Evolutionary conservation across 2,888 invertebrate species (phyloP).

Genomic region (Drosophila borealis): DNA sequence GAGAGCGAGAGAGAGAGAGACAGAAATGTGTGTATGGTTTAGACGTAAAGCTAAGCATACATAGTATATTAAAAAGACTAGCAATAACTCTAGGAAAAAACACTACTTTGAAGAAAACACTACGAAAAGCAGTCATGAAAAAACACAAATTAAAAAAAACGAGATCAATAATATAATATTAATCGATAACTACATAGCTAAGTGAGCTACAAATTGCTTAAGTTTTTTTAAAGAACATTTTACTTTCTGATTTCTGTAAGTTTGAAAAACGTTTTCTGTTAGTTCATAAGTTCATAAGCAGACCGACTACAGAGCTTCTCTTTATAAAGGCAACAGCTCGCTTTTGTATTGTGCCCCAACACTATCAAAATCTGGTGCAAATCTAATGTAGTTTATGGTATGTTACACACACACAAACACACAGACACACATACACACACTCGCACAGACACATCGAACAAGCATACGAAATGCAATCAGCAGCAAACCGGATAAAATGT

Average conservation of each 20-base stretch:
- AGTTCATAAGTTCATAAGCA: background rate
- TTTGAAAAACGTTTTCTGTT: background rate
- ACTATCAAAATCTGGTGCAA: slow-evolving; percentile 7
- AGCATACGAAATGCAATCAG: slow-evolving; percentile 32
- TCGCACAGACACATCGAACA: background rate
- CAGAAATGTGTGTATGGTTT: slow-evolving; percentile 1
- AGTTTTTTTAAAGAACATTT: background rate
- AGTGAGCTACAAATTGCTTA: slow-evolving; percentile 7
- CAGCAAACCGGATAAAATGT: slow-evolving; percentile 11
- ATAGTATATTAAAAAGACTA: slow-evolving; percentile 9
- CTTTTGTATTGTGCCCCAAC: too few species aligned
- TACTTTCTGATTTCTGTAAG: background rate
- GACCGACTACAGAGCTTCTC: slow-evolving; percentile 17
- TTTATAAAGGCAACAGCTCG: slow-evolving; percentile 2
- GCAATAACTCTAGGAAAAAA: slow-evolving; percentile 4
- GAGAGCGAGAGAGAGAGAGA: background rate
- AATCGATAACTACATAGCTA: slow-evolving; percentile 14
- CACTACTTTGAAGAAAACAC: background rate
- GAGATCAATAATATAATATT: slow-evolving; percentile 1
- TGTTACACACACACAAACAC: slow-evolving; percentile 15
- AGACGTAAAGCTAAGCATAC: slow-evolving; percentile 22
- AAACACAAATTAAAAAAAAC: slow-evolving; percentile 1
- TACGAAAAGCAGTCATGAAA: slow-evolving; percentile 22
- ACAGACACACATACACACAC: background rate
- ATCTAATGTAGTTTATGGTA: slow-evolving; percentile 19